These are phyloP conservation scores for Propithecus coquereli DNA, from an alignment of 2,113 vertebrate species.

Conservation along the genomic window DNA sequence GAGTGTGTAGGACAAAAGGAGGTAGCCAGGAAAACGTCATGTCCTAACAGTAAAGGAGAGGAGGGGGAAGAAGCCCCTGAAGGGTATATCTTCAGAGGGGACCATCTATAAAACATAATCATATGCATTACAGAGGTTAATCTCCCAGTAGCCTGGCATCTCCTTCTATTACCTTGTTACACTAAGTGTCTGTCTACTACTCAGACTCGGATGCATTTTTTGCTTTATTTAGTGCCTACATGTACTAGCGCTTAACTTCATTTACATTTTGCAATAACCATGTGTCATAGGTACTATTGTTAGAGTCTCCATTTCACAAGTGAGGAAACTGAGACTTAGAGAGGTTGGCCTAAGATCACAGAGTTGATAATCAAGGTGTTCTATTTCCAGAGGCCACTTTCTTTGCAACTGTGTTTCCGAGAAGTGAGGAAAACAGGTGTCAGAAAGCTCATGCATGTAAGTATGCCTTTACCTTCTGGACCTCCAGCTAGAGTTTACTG, in stretches of 20 bases:
- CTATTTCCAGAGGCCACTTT: neutral
- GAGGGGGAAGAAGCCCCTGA: neutral
- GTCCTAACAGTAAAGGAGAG: no score
- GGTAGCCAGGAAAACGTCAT: fast-evolving
- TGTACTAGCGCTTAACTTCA: neutral
- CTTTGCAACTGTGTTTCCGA: neutral
- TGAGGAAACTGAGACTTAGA: neutral
- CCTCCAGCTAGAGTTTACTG: neutral
- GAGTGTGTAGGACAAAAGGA: fast-evolving
- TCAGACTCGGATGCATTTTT: neutral
- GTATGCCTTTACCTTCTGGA: neutral
- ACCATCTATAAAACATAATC: neutral
- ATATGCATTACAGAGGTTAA: neutral
- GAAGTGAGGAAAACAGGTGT: neutral
- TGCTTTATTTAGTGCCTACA: neutral
- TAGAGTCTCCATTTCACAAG: neutral
- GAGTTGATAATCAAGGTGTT: neutral
- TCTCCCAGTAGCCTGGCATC: neutral
- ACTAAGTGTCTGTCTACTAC: neutral
- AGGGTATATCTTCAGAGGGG: neutral
- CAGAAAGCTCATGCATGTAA: neutral
- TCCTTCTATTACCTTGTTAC: neutral
- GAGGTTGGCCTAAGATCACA: neutral
- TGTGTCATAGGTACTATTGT: neutral
- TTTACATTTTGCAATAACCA: neutral